A percentile compares a stretch with the other conserved stretches of the same genome.
Conservation (phyloP, 2,797 vertebrate species). For the Cheirogaleus major region DNA sequence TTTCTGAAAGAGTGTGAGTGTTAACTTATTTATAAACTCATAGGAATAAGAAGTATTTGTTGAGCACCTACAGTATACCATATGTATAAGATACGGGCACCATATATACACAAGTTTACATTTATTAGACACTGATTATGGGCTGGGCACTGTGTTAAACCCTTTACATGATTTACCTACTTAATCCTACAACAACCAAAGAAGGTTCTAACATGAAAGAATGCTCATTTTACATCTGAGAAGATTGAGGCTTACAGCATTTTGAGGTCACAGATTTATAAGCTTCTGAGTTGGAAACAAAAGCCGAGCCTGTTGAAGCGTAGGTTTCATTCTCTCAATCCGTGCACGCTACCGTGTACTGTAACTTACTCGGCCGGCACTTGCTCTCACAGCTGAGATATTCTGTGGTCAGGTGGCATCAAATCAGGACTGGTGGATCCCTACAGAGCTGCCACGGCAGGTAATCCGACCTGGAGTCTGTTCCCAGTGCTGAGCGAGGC, state of each 20-base stretch:
- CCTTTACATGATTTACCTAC: neutral
- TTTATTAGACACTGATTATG: neutral
- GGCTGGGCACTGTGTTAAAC: neutral
- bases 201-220: neutral
- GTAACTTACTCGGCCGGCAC: neutral
- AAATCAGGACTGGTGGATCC: neutral
- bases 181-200: neutral
- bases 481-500: accelerated
- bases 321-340: no score
- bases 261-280: neutral
- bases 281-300: neutral
- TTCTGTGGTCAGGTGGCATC: accelerated
- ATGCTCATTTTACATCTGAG: neutral
- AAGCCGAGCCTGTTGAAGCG: neutral
- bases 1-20: neutral
- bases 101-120: accelerated
- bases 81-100: accelerated
- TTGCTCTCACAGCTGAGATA: neutral
- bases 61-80: neutral
- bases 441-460: no score
- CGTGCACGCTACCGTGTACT: no score
- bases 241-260: neutral
- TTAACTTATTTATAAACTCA: neutral
- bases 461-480: neutral
- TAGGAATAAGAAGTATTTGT: neutral